These are phyloP conservation scores for Euura saliciscinereae DNA, from an alignment of 1,140 invertebrate genomes.

Conservation along the genomic window DNA sequence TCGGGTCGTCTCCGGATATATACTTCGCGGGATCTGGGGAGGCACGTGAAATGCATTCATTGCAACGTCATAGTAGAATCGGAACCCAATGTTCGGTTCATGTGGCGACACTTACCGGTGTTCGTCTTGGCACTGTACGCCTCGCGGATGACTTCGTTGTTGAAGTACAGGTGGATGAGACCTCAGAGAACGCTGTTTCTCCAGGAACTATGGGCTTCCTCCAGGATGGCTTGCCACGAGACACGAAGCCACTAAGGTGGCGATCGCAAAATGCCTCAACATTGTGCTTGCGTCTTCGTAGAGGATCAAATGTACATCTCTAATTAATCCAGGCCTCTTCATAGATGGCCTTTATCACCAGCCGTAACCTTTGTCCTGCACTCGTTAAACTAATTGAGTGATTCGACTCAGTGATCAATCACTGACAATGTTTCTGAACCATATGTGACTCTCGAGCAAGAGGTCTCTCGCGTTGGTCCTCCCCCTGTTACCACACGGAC, in stretches of 20 bases:
- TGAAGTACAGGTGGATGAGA: constrained; percentile 13
- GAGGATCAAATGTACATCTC: not conserved
- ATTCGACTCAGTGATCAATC: too few species aligned
- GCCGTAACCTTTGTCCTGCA: not conserved
- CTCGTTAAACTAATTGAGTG: too few species aligned
- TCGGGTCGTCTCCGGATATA: constrained; percentile 40
- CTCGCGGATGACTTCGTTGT: too few species aligned
- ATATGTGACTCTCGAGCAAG: too few species aligned
- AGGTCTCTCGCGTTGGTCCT: too few species aligned
- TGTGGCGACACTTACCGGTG: not conserved
- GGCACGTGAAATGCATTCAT: too few species aligned
- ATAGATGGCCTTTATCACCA: not conserved
- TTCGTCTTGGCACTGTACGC: constrained; percentile 46
- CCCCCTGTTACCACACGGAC: too few species aligned
- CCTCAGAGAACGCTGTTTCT: constrained; percentile 66
- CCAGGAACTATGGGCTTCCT: constrained; percentile 39
- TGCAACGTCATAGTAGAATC: too few species aligned
- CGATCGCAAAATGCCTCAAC: not conserved
- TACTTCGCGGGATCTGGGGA: too few species aligned
- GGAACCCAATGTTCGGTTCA: too few species aligned
- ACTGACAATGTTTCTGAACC: too few species aligned
- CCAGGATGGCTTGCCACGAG: not conserved
- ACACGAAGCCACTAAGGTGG: not conserved
- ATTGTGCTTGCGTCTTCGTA: not conserved
- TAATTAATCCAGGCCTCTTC: too few species aligned